Base-by-base conservation (phyloP, 23 tunicate genomes). In the Ciona savignyi region DNA sequence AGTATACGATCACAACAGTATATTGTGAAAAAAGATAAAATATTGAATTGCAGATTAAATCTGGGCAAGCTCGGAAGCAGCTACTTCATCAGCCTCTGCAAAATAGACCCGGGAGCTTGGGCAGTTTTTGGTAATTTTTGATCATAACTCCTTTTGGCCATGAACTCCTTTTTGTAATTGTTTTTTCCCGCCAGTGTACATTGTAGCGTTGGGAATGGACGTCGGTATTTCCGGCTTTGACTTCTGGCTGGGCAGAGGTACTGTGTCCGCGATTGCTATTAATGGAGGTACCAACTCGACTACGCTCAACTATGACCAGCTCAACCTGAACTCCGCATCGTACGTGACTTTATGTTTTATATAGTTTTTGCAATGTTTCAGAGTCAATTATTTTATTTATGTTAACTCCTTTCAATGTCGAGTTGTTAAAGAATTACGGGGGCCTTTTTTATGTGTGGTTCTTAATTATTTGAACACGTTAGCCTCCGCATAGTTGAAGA, bases 141-240 rank as follows among this genome's bases (percentile, higher is more conserved):
- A n/a, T n/a, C n/a, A n/a, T n/a, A n/a, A n/a, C n/a, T n/a, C n/a
- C n/a, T n/a, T n/a, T n/a, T n/a, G n/a, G n/a, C n/a, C n/a, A n/a
- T n/a, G n/a, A n/a, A n/a, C n/a, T n/a, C n/a, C n/a, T n/a, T n/a
- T n/a, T n/a, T n/a, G n/a, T n/a, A n/a, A n/a, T n/a, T n/a, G n/a
- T n/a, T n/a, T n/a, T n/a, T n/a, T n/a, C n/a, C n/a, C n/a, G n/a
- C 15, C 56, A 42, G 56, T 42, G 11, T 88, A 88, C 56, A 76
- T 81, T 61, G 31, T 88, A 0, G 66, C 87, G 1, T 56, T 88
- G 32, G 35, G 65, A 62, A 63, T 82, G 78, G 72, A 51, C 65
- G 74, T 88, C 68, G 96, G 96, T 3, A 22, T 88, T 49, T 32
- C 71, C 21, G 96, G 87, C 20, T 30, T 88, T 4, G 96, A 88